phyloP scores from a whole-genome alignment of 2,888 invertebrate species.

The Dascillus cervinus region DNA sequence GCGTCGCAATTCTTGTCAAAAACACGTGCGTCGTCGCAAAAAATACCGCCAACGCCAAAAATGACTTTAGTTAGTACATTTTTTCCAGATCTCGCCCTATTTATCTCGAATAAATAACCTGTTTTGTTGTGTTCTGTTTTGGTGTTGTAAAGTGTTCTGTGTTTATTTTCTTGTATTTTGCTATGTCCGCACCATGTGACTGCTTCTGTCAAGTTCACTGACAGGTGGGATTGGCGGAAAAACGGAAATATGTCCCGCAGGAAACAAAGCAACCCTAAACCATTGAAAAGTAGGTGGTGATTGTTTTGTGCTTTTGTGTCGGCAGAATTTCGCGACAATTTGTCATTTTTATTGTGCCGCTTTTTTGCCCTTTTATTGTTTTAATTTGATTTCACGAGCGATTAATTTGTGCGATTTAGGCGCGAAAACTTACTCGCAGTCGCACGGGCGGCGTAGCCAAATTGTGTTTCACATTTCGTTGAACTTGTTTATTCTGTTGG shows the following conservation, averaged over 20 bases:
- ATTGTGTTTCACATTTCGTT: no score
- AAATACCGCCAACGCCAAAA: background rate
- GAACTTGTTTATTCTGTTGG: constrained; percentile 11
- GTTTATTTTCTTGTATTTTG: constrained; percentile 16
- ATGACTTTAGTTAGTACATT: background rate
- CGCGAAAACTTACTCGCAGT: no score
- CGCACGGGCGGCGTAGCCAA: no score
- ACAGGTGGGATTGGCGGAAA: constrained; percentile 51
- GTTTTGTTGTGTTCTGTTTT: constrained; percentile 21
- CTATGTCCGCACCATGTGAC: constrained; percentile 27
- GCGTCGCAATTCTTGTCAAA: constrained; percentile 14
- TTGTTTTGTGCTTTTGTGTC: constrained; percentile 2
- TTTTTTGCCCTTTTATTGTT: no score
- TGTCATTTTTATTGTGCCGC: no score
- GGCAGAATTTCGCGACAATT: no score
- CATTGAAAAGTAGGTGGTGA: constrained; percentile 79
- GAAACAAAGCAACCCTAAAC: constrained; percentile 94
- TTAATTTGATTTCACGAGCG: no score
- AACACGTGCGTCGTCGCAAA: constrained; percentile 15
- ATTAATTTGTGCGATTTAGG: no score
- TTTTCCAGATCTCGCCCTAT: background rate
- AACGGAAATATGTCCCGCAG: constrained; percentile 71
- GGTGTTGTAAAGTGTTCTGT: constrained; percentile 20
- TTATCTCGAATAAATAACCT: constrained; percentile 4
- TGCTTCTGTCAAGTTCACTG: constrained; percentile 18